Conservation (phyloP, 2,797 vertebrate species). For the Myiothlypis chrysogaster region DNA sequence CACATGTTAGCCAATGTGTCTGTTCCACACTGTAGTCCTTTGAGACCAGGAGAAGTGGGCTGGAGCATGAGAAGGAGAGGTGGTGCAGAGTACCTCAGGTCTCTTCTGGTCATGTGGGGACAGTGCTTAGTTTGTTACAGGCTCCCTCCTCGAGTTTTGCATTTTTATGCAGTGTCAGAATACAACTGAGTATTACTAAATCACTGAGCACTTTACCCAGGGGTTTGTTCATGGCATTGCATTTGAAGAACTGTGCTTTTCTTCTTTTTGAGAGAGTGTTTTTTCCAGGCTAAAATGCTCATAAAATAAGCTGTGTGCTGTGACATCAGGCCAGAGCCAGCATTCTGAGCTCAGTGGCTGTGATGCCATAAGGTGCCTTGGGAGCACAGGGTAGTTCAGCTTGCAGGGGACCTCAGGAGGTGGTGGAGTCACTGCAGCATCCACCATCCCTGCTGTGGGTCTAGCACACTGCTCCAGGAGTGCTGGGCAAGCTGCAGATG, state of each 20-base stretch:
- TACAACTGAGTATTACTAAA: neutral
- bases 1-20: neutral
- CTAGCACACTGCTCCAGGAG: neutral
- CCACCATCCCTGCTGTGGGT: neutral
- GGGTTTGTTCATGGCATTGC: neutral
- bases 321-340: neutral
- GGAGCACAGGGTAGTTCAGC: neutral
- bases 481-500: neutral
- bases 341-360: neutral
- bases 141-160: fast-evolving
- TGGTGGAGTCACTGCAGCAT: neutral
- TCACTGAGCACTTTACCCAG: neutral
- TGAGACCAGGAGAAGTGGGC: neutral
- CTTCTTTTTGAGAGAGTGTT: neutral
- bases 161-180: neutral
- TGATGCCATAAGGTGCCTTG: neutral
- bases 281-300: neutral
- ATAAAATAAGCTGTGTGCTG: neutral
- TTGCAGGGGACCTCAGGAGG: neutral
- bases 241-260: neutral
- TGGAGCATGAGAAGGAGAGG: neutral
- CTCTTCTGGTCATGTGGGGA: neutral
- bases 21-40: neutral
- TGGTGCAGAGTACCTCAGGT: neutral
- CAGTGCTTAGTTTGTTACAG: neutral